A percentile compares a stretch with the other conserved stretches of the same genome.
Conservation (phyloP, 1,140 invertebrate species). For the Drosophila biarmipes region DNA sequence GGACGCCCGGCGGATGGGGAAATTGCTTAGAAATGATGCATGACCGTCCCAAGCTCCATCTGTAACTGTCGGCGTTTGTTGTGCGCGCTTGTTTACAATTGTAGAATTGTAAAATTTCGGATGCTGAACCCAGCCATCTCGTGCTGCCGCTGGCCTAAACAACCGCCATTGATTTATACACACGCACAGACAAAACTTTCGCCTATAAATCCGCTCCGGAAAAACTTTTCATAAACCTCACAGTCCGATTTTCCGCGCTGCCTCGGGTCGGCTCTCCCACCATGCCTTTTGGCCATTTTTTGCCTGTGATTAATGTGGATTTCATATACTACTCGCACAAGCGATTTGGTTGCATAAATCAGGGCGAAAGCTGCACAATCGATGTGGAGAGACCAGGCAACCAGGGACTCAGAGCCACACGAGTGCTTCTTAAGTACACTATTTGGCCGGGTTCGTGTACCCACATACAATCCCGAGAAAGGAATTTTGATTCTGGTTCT, state of each 20-base stretch:
- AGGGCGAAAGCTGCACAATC: conserved; percentile 20
- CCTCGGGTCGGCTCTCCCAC: conserved; percentile 7
- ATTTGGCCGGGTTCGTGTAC: conserved; percentile 35
- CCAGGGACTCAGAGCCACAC: conserved; percentile 12
- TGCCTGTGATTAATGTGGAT: conserved; percentile 69
- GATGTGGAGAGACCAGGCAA: conserved; percentile 6
- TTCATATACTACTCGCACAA: conserved; percentile 61
- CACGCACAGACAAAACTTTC: conserved; percentile 63
- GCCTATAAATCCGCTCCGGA: conserved; percentile 66
- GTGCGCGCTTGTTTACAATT: conserved; percentile 69
- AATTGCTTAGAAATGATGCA: conserved; percentile 83
- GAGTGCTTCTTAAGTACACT: conserved; percentile 42
- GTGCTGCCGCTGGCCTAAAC: conserved; percentile 57
- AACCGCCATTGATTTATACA: conserved; percentile 77
- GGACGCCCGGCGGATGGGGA: conserved; percentile 58
- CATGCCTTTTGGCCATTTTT: conserved; percentile 45
- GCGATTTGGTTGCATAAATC: conserved; percentile 73
- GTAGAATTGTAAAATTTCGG: conserved; percentile 60
- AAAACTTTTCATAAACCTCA: conserved; percentile 77
- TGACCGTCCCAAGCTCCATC: conserved; percentile 42
- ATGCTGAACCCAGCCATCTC: no score
- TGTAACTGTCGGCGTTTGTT: conserved; percentile 34
- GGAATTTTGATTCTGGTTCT: conserved; percentile 7
- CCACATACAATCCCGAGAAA: conserved; percentile 14
- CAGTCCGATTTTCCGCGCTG: conserved; percentile 20